Conservation (phyloP, 2,797 vertebrate species). For the Telmatherina bonti region DNA sequence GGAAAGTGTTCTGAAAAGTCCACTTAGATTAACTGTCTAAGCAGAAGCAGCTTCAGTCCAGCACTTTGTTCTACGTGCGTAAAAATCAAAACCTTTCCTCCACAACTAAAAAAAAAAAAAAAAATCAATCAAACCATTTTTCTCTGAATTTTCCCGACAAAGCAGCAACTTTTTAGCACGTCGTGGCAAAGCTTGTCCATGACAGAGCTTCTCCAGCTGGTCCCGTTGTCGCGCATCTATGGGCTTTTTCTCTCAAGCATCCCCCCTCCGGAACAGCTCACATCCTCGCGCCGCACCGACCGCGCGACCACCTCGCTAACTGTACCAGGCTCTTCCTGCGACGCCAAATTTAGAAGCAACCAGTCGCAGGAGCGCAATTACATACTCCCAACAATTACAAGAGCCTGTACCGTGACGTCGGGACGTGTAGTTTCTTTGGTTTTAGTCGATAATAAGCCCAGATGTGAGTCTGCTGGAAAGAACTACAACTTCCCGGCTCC, state of each 20-base stretch:
- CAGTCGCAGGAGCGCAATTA: slow-evolving; percentile 91
- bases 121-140: slow-evolving; percentile 25
- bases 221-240: slow-evolving; percentile 54
- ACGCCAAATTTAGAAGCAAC: slow-evolving; percentile 90
- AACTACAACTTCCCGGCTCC: slow-evolving; percentile 86
- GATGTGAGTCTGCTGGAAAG: slow-evolving; percentile 53
- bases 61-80: slow-evolving; percentile 35
- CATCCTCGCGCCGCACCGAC: slow-evolving; percentile 48
- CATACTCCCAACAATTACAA: slow-evolving; percentile 86
- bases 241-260: slow-evolving; percentile 55
- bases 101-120: too few relatives aligned
- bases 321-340: slow-evolving; percentile 81
- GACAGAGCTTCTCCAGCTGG: slow-evolving; percentile 37
- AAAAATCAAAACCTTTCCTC: slow-evolving; percentile 19
- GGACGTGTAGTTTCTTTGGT: slow-evolving; percentile 86
- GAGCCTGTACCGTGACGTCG: slow-evolving; percentile 68
- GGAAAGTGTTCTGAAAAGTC: slow-evolving; percentile 53
- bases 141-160: slow-evolving; percentile 21
- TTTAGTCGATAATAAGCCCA: slow-evolving; percentile 60
- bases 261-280: slow-evolving; percentile 46
- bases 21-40: slow-evolving; percentile 19
- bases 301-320: slow-evolving; percentile 62
- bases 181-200: slow-evolving; percentile 46
- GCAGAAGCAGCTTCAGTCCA: slow-evolving; percentile 41
- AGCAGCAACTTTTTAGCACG: slow-evolving; percentile 47